phyloP scores from a whole-genome alignment of 1,140 invertebrate genomes.

The Drosophila ananassae region DNA sequence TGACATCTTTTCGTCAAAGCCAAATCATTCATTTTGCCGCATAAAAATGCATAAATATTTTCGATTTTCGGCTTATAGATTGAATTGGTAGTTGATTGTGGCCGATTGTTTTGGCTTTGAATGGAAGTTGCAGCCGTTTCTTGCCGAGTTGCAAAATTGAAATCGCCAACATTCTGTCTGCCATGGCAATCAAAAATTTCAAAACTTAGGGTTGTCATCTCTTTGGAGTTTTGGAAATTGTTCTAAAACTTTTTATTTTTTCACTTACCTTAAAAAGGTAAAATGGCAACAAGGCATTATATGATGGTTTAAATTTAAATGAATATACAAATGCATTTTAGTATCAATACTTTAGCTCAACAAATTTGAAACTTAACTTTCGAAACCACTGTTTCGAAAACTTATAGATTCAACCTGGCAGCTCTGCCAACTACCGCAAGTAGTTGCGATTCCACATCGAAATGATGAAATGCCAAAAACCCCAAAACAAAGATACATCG shows the following conservation, averaged over 20 bases:
- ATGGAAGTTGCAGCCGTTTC: constrained; percentile 16
- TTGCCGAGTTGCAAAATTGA: constrained; percentile 50
- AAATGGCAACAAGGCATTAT: no score
- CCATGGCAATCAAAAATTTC: constrained; percentile 24
- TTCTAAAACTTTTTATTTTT: no score
- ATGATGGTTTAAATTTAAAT: no score
- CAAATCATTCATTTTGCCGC: constrained; percentile 84
- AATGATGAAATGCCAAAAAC: constrained; percentile 70
- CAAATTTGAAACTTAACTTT: no score
- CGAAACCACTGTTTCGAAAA: no score
- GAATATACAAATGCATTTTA: no score
- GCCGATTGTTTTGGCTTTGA: constrained; percentile 51
- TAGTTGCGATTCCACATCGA: constrained; percentile 3
- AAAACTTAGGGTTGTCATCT: not conserved
- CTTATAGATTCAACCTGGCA: constrained; percentile 20
- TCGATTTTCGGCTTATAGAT: constrained; percentile 45
- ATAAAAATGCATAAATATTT: constrained; percentile 83
- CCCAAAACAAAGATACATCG: constrained; percentile 42
- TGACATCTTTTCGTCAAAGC: constrained; percentile 84
- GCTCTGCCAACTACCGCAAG: constrained; percentile 50
- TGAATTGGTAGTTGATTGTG: constrained; percentile 77
- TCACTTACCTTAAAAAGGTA: no score
- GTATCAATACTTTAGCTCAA: no score
- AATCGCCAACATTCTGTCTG: constrained; percentile 52
- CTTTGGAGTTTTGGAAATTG: no score